Base-by-base conservation (phyloP, 2,888 invertebrate genomes). In the Onthophagus sagittarius region DNA sequence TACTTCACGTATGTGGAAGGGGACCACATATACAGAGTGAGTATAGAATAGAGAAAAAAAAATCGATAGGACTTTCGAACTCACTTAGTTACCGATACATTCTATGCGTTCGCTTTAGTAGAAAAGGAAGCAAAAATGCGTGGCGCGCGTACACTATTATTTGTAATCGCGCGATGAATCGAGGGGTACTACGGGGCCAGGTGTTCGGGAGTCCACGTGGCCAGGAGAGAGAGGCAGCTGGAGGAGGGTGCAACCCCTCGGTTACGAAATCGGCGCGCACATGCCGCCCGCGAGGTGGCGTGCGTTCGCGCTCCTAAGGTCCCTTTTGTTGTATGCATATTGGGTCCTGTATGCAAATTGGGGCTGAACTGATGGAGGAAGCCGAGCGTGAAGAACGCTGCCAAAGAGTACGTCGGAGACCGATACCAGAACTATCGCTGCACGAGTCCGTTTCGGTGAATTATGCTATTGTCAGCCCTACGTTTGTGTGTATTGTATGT, bases 221-320 rank as follows among this genome's bases (percentile, higher is more conserved):
- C 80, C 77, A 77, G 23, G 23, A 23, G 39, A 53, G 39, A 53
- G 39, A 53, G 39, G 80, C 83, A 83, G 83, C 83, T 83, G 83
- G 77, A 23, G 23, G 79, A 79, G 80, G 83, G 82, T 81, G 77
- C 78, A 79, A 81, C 83, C 83, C 83, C 80, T 80, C 79, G 75
- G 13, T 64, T 75, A 79, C 63, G 71, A 80, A 79, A 80, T 76
- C 76, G 81, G 67, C 80, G 80, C 82, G 82, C 82, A 83, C 82
- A 80, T 82, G 82, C 82, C 82, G 83, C 82, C 81, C 79, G 81
- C 67, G 23, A 67, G 31, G 67, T 67, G 67, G 31, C 31, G 31
- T 23, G 31, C 67, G 67, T 67, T 78, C 64, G 76, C 76, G 79
- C 79, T 67, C 67, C 67, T 67, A 31, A 31, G 31, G 23, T 67